Base-by-base conservation (phyloP, 92 coral and sea anemone genomes). In the Isaurus tuberculatus region DNA sequence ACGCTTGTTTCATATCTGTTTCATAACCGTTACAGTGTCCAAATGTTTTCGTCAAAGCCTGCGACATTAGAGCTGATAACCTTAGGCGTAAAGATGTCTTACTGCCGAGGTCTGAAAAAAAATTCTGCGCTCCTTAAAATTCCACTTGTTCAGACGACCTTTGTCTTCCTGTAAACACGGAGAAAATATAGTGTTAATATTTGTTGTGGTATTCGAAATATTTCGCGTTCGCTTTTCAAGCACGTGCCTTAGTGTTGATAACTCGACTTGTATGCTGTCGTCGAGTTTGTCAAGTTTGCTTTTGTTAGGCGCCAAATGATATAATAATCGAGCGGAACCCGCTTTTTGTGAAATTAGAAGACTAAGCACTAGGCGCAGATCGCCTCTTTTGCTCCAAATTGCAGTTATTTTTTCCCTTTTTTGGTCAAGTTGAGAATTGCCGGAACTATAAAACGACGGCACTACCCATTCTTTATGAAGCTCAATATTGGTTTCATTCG, bases 1-100 rank as follows among this genome's bases (percentile, higher is more conserved):
- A 88, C n/a, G 88, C 89, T 28, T 77, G 80, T 60, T 42, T 73
- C 60, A 88, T 49, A 29, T 84, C 81, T 28, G 65, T 70, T 16
- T 88, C 91, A 40, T 83, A 88, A 27, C 49, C 60, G 30, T 85
- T 57, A n/a, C 60, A 28, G 15, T 17, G 31, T 23, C 64, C 30
- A 77, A 23, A 43, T 33, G 19, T 49, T 60, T 37, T 65, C 40
- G 82, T 77, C 57, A 77, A 58, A 36, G 53, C 33, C 25, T 77
- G 70, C 33, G 82, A 77, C 82, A 77, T 77, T 8, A 17, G 48
- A 71, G 17, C 23, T 40, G 57, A 25, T 14, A 28, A 20, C 17
- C 2, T 27, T 32, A 49, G 27, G 11, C 51, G 32, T 22, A 36
- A 37, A 20, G 23, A 23, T 22, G 23, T 22, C 69, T n/a, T 22